phyloP scores from a whole-genome alignment of 2,797 vertebrate species.

The Calcarius lapponicus region DNA sequence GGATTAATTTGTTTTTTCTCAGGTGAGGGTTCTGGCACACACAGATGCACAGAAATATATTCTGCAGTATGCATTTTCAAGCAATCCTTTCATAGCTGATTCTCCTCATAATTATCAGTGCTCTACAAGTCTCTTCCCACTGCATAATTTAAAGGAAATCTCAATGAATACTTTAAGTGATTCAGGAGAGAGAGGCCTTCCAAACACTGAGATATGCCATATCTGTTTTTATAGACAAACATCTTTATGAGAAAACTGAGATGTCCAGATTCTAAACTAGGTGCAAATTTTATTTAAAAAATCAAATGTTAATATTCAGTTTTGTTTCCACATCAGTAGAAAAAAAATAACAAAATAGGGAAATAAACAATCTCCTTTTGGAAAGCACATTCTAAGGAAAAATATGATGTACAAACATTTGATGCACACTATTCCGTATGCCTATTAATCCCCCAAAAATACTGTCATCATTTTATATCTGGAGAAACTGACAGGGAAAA shows the following conservation, averaged over 20 bases:
- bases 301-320: not conserved
- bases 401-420: not conserved
- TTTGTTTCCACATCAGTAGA: not conserved
- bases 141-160: conserved; percentile 12
- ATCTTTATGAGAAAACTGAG: not conserved
- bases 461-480: not conserved
- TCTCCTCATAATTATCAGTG: not conserved
- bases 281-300: not conserved
- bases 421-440: not conserved
- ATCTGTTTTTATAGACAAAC: not conserved
- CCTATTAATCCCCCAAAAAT: not conserved
- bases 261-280: not conserved
- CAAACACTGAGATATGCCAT: not conserved
- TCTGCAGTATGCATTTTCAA: not conserved
- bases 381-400: not conserved
- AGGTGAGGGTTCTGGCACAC: not conserved
- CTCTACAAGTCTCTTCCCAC: not conserved
- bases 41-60: not conserved
- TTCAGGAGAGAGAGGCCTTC: not conserved
- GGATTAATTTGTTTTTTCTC: not conserved
- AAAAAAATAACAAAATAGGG: not conserved
- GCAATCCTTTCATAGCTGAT: not conserved
- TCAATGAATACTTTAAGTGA: not conserved
- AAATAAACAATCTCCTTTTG: not conserved
- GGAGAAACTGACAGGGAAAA: not conserved